These are phyloP conservation scores for Leuctra nigra DNA, from an alignment of 2,888 invertebrate species.

Conservation along the genomic window DNA sequence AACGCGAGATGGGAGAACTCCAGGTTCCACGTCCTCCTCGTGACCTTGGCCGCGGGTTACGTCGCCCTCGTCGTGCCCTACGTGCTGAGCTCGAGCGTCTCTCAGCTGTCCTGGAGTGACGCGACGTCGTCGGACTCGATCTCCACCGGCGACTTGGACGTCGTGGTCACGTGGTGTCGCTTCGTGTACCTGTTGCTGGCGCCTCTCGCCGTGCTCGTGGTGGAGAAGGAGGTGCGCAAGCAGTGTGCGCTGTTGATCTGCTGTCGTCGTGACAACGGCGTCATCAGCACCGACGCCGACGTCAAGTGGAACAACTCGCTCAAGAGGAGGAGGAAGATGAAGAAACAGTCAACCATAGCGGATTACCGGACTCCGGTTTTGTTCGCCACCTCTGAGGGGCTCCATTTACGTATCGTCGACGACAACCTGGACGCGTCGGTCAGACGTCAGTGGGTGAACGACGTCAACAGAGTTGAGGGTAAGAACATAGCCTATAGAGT, in stretches of 20 bases:
- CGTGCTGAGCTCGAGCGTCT: conserved; percentile 17
- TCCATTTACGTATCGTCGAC: conserved; percentile 32
- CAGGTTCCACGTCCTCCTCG: conserved; percentile 17
- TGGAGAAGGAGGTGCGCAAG: conserved; percentile 32
- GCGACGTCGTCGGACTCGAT: conserved; percentile 9
- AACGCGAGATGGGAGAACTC: conserved; percentile 16
- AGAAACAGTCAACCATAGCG: conserved; percentile 28
- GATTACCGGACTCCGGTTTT: conserved; percentile 33
- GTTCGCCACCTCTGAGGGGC: conserved; percentile 34
- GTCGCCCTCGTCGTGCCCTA: conserved; percentile 21
- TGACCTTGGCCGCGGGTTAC: conserved; percentile 19
- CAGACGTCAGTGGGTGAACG: background rate
- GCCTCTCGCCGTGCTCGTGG: conserved; percentile 31
- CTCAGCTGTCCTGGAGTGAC: conserved; percentile 14
- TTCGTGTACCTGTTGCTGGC: conserved; percentile 31
- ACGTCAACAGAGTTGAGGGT: background rate
- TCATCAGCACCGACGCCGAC: conserved; percentile 11
- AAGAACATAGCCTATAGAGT: conserved; percentile 8
- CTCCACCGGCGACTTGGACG: conserved; percentile 29
- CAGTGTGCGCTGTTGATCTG: conserved; percentile 31
- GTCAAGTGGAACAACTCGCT: background rate
- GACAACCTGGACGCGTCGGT: conserved; percentile 14
- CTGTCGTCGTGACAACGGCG: conserved; percentile 29
- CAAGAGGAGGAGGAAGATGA: conserved; percentile 26
- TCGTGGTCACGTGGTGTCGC: conserved; percentile 33